Conservation (phyloP, 1,140 invertebrate genomes). For the Papilio polyxenes region DNA sequence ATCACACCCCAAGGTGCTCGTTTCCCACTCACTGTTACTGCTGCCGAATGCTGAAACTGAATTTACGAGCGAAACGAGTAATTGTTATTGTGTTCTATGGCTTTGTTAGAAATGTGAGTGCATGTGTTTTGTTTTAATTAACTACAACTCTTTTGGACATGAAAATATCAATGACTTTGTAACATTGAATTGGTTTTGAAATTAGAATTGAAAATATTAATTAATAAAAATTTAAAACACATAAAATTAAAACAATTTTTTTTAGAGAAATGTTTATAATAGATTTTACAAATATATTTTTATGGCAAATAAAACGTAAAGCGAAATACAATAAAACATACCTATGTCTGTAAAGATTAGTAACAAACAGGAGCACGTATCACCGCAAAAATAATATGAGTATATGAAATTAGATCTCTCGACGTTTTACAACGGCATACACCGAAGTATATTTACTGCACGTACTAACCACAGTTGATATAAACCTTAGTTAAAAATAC, state of each 20-base stretch:
- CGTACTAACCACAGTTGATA: slow-evolving; percentile 20
- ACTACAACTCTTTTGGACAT: background rate
- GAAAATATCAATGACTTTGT: background rate
- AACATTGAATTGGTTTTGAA: background rate
- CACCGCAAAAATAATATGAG: slow-evolving; percentile 1
- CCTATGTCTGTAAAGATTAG: background rate
- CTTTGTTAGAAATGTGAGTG: background rate
- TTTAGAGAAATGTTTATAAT: no score
- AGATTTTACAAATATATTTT: no score
- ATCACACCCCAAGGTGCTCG: slow-evolving; percentile 13
- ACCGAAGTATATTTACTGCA: slow-evolving; percentile 13
- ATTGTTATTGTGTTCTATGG: slow-evolving; percentile 23
- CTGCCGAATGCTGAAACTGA: slow-evolving; percentile 8
- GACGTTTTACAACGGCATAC: background rate
- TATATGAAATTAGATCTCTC: slow-evolving; percentile 27
- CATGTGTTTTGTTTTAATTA: background rate
- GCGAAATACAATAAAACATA: background rate
- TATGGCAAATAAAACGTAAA: background rate
- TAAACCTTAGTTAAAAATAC: slow-evolving; percentile 26
- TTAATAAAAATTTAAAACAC: no score
- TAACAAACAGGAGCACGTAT: slow-evolving; percentile 16
- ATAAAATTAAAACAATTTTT: no score
- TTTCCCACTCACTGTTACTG: background rate
- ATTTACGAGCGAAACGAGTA: slow-evolving; percentile 23
- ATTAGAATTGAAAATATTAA: background rate